A percentile compares a stretch with the other conserved stretches of the same genome.
These are phyloP conservation scores for Melanocharis versteri DNA, from an alignment of 2,113 vertebrate genomes.

Conservation along the genomic window DNA sequence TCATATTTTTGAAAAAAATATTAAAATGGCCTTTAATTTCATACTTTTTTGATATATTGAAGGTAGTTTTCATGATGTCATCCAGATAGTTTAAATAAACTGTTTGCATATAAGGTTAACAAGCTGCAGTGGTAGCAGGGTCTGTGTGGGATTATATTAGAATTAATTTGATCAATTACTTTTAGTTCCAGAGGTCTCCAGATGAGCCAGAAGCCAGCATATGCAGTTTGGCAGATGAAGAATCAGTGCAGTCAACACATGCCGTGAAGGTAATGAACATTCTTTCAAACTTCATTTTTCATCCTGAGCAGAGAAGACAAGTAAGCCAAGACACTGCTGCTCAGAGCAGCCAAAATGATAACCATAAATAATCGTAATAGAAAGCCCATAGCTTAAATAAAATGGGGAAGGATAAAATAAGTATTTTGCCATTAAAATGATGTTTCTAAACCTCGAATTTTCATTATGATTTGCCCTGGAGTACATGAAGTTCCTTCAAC, in stretches of 20 bases:
- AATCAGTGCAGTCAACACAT: constrained; percentile 77
- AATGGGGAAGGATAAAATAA: constrained; percentile 9
- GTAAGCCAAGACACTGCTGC: constrained; percentile 65
- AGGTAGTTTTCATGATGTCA: constrained; percentile 72
- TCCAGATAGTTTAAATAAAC: constrained; percentile 75
- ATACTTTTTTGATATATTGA: constrained; percentile 58
- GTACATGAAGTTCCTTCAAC: background rate
- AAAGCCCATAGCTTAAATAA: constrained; percentile 8
- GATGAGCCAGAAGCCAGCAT: constrained; percentile 81
- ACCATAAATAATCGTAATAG: constrained; percentile 63
- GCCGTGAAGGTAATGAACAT: constrained; percentile 77
- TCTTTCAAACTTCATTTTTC: constrained; percentile 83
- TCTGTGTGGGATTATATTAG: constrained; percentile 66
- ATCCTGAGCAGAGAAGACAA: constrained; percentile 64
- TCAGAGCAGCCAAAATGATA: constrained; percentile 71
- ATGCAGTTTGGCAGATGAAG: constrained; percentile 78
- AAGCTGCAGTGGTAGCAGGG: constrained; percentile 61
- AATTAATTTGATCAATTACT: constrained; percentile 82
- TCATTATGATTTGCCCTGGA: constrained; percentile 15
- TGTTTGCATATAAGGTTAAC: constrained; percentile 71
- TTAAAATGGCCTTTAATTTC: constrained; percentile 47
- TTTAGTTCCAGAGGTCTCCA: constrained; percentile 73
- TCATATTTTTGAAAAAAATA: background rate
- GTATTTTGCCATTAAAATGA: background rate
- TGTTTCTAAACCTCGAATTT: background rate